Evolutionary conservation across 2,113 vertebrate genomes (phyloP), one percentile per base, ranked within the genome.

Genomic region (Oreotrochilus melanogaster): DNA sequence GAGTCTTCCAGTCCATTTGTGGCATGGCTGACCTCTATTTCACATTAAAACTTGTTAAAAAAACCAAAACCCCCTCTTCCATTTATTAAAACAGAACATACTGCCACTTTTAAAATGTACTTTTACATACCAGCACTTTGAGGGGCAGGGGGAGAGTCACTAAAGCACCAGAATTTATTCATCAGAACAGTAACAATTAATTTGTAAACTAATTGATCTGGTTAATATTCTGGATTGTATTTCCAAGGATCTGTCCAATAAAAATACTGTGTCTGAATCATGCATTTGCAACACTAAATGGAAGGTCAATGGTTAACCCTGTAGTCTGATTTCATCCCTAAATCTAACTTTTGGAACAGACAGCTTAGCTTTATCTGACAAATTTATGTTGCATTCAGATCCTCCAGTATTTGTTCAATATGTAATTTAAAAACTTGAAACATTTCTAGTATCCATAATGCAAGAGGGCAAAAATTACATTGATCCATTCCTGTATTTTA

Each of bases 271-370:
- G 10, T 67, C 53, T 35, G 42, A 60, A 14, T 25, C 6, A 30
- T 50, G 62, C 47, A 80, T 64, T 69, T 78, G 66, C 35, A 62
- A 81, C 23, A 64, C 8, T 69, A 75, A 64, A 66, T 65, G 57
- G 51, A 62, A 84, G 81, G 33, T 62, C 80, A 92, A 21, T 70
- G 53, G 53, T 47, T 83, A 88, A 93, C 30, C 76, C 71, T 45
- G 64, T 48, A 75, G 35, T 81, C 19, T n/a, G 16, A 60, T 50
- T 67, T 94, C 15, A 78, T 79, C 47, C 54, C 30, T 64, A 73
- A 80, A 62, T 61, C 28, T 56, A 81, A 28, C 39, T 94, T 78
- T 88, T 57, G 92, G 95, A 97, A 91, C 47, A 92, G 48, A 72
- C 6, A 30, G 9, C 7, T 74, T 35, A 31, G 27, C n/a, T 73